Base-by-base conservation (phyloP, 2,888 invertebrate species). In the Octodonta nipae region DNA sequence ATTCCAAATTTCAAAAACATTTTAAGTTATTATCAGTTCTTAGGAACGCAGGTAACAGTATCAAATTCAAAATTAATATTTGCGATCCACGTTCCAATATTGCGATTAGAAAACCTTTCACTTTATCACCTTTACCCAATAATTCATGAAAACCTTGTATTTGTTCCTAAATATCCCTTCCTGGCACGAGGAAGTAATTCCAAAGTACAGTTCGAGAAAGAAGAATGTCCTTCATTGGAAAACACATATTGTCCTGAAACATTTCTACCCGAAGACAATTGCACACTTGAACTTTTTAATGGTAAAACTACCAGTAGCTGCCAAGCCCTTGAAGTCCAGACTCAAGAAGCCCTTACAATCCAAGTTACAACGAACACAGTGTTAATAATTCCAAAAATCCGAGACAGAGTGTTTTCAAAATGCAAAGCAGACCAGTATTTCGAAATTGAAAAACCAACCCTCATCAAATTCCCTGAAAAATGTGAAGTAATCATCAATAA, bases 401-500 rank as follows among this genome's bases (percentile, higher is more conserved):
- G n/a, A 5, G 17, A 26, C 14, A 15, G 15, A 13, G 4, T 32
- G 4, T 32, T 14, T 13, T 14, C 32, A 5, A 26, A 32, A 13
- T 32, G 32, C 17, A 32, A 32, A 15, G 26, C 17, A 10, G 26
- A 32, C 16, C 32, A 17, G 15, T 32, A 22, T 6, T 4, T 20
- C 7, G 7, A 32, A 28, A 26, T 29, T 32, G 20, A 31, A 30
- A 16, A 7, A 5, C 26, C 24, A 28, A 25, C 34, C 10, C 13
- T 35, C 27, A 35, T 38, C 38, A 26, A 13, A 11, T 26, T 32
- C 2, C 32, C 32, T n/a, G 5, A 26, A 26, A 11, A 6, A 3
- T 32, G 32, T 12, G 12, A 26, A 15, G 15, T 32, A 7, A 7
- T n/a, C 8, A 3, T 13, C 13, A 2, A 7, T 2, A 8, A 22